Evolutionary conservation across 2,797 vertebrate genomes (phyloP).

Genomic region (Melanotaenia pygmaea): DNA sequence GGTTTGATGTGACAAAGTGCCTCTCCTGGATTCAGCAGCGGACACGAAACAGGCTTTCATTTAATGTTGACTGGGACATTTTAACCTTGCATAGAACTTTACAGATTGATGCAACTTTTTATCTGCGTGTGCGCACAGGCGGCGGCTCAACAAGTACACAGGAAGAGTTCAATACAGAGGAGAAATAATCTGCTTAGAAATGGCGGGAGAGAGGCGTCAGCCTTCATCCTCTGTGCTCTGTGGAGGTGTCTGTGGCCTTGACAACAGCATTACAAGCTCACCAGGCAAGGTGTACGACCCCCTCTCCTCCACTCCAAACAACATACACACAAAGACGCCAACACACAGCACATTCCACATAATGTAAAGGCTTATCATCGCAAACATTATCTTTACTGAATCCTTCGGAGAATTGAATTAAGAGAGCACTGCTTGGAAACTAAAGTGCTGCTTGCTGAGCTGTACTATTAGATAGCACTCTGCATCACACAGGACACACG

Average conservation of each 20-base stretch:
- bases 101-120: conserved; percentile 59
- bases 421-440: conserved; percentile 53
- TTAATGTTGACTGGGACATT: conserved; percentile 69
- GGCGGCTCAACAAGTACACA: conserved; percentile 31
- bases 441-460: conserved; percentile 61
- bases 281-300: conserved; percentile 48
- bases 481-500: conserved; percentile 29
- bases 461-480: conserved; percentile 49
- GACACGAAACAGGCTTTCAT: conserved; percentile 35
- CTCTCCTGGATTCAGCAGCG: conserved; percentile 47
- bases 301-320: conserved; percentile 5
- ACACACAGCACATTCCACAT: conserved; percentile 26
- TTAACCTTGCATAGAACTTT: conserved; percentile 70
- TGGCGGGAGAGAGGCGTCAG: conserved; percentile 39
- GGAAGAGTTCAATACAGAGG: conserved; percentile 46
- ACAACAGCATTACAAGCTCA: conserved; percentile 76
- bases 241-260: conserved; percentile 70
- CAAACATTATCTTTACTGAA: conserved; percentile 67
- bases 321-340: conserved; percentile 25
- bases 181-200: conserved; percentile 76
- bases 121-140: conserved; percentile 21
- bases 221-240: conserved; percentile 63
- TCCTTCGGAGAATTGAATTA: conserved; percentile 70
- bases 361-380: conserved; percentile 66
- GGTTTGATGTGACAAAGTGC: conserved; percentile 57